phyloP scores from a whole-genome alignment of 2,113 vertebrate species.

The Petroica traversi region DNA sequence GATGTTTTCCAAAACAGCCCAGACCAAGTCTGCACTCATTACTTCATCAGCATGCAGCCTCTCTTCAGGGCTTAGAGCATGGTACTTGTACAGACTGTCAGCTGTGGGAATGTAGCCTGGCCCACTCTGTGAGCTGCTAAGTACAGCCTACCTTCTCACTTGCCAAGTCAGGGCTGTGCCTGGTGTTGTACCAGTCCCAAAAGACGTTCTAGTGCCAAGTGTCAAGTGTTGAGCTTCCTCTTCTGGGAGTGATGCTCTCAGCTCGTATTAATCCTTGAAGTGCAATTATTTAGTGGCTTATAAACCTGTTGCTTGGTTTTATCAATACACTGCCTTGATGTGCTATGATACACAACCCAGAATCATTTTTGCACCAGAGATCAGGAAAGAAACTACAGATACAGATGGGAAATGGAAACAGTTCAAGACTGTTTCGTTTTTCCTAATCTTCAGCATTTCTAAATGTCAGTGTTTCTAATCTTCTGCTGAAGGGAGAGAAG shows the following conservation, averaged over 20 bases:
- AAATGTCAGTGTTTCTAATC: neutral
- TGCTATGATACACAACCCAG: neutral
- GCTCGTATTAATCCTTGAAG: neutral
- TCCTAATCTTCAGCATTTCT: neutral
- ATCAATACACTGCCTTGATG: neutral
- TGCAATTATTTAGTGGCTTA: neutral
- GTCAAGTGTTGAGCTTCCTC: neutral
- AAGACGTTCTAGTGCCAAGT: neutral
- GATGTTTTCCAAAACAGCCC: neutral
- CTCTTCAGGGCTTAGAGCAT: neutral
- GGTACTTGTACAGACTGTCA: neutral
- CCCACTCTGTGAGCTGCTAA: neutral
- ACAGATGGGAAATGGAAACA: neutral
- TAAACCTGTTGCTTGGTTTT: neutral
- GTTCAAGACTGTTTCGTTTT: neutral
- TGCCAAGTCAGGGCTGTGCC: neutral
- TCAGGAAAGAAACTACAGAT: neutral
- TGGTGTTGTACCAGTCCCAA: neutral
- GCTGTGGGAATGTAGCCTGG: neutral
- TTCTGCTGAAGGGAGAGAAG: neutral
- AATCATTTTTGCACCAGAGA: neutral
- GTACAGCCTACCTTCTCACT: neutral
- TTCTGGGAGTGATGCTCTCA: neutral
- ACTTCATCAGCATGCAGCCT: neutral
- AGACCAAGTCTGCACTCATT: neutral